A percentile compares a stretch with the other conserved stretches of the same genome.
Evolutionary conservation across 92 coral and sea anemone genomes (phyloP).

Genomic region (Palythoa grandiflora): DNA sequence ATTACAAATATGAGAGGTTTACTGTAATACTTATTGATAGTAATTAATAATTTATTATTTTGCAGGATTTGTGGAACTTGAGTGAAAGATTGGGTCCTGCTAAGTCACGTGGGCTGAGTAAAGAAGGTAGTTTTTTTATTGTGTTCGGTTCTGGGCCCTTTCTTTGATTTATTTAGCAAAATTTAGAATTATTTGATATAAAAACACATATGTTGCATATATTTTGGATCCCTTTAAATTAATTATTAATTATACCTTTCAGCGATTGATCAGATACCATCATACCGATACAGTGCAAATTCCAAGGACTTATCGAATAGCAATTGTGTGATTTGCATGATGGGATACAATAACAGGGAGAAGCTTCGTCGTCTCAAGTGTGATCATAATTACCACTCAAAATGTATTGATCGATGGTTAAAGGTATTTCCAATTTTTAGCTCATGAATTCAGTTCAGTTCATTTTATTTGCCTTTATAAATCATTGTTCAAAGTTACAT

Average conservation of each 20-base stretch:
- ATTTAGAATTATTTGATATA: neutral
- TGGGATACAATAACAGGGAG: conserved; percentile 92
- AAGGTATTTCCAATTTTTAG: conserved; percentile 59
- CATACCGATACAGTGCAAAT: conserved; percentile 94
- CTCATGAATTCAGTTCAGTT: too few relatives aligned
- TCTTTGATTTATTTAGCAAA: too few relatives aligned
- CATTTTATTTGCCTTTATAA: too few relatives aligned
- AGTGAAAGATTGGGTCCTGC: conserved; percentile 96
- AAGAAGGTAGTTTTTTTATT: conserved; percentile 70
- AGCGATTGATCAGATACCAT: conserved; percentile 93
- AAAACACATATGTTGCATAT: too few relatives aligned
- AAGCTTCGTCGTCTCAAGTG: conserved; percentile 93
- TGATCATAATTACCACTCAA: conserved; percentile 95
- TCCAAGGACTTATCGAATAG: conserved; percentile 91
- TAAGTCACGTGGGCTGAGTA: conserved; percentile 91
- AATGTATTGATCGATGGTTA: conserved; percentile 97
- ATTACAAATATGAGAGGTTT: neutral
- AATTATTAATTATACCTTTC: neutral
- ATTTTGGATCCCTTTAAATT: neutral
- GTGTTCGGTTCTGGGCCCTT: too few relatives aligned
- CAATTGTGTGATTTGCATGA: conserved; percentile 96
- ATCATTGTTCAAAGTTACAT: too few relatives aligned
- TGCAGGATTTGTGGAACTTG: conserved; percentile 93
- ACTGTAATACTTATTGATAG: neutral
- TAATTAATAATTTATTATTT: neutral